Evolutionary conservation across 2,113 vertebrate genomes (phyloP).

Genomic region (Oenanthe oenanthe): DNA sequence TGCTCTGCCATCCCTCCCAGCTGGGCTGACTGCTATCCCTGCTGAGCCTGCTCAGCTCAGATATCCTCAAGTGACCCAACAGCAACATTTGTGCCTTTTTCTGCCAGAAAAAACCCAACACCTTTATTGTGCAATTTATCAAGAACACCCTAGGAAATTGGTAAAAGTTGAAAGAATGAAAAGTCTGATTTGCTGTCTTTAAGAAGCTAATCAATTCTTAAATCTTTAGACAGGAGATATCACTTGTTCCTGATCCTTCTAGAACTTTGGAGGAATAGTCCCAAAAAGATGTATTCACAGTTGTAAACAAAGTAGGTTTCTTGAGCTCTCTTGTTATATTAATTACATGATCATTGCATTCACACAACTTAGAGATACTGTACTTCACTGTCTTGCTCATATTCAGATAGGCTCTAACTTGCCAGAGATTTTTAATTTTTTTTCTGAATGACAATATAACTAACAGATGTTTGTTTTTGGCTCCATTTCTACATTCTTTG

Average conservation of each 20-base stretch:
- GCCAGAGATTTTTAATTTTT: slow-evolving; percentile 40
- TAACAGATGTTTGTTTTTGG: slow-evolving; percentile 78
- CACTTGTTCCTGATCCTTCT: neutral
- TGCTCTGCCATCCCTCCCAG: neutral
- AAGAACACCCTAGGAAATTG: neutral
- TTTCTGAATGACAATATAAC: slow-evolving; percentile 58
- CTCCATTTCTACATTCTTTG: slow-evolving; percentile 76
- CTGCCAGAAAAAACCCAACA: neutral
- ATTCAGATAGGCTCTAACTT: slow-evolving; percentile 45
- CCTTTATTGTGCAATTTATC: neutral
- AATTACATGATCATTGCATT: neutral
- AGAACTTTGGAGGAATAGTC: neutral
- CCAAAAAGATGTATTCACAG: slow-evolving; percentile 1
- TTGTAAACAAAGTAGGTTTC: neutral
- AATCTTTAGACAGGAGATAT: neutral
- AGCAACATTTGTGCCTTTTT: neutral
- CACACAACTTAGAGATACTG: slow-evolving; percentile 33
- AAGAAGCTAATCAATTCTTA: neutral
- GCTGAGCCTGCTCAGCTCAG: neutral
- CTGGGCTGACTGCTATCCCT: neutral
- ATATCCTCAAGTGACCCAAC: neutral
- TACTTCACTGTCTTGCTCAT: slow-evolving; percentile 44
- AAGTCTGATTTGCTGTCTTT: neutral
- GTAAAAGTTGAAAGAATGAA: neutral
- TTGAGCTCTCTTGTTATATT: neutral